phyloP scores from a whole-genome alignment of 2,888 invertebrate species.

The Oasisia sp. region DNA sequence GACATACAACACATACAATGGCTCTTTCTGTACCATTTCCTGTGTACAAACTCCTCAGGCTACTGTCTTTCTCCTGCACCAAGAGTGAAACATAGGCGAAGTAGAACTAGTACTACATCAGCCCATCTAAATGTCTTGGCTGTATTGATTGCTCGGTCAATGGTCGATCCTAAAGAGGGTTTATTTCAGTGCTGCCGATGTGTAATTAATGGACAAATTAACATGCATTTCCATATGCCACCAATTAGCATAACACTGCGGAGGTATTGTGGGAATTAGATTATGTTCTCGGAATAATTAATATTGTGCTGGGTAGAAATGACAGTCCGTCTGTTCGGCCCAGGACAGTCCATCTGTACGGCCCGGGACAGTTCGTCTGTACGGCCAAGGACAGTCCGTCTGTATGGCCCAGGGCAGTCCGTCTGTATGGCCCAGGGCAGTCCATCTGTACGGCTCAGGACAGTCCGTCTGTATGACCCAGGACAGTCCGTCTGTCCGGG shows the following conservation, averaged over 20 bases:
- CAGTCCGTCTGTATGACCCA: not conserved
- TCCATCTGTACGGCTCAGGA: not conserved
- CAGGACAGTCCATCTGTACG: not conserved
- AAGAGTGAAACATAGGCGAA: not conserved
- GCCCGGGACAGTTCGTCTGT: not conserved
- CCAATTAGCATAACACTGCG: constrained; percentile 6
- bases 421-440: too few species aligned
- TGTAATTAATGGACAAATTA: constrained; percentile 17
- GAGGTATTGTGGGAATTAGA: not conserved
- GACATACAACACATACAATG: not conserved
- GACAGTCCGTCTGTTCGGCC: not conserved
- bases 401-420: not conserved
- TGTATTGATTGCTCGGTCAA: not conserved
- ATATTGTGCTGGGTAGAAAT: not conserved
- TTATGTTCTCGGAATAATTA: not conserved
- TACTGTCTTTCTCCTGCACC: not conserved
- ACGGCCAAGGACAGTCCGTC: not conserved
- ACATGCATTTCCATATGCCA: not conserved
- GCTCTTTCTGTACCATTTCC: not conserved
- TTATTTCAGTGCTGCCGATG: not conserved
- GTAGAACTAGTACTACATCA: not conserved
- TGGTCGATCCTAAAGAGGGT: constrained; percentile 4
- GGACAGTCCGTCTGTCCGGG: too few species aligned
- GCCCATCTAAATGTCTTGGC: not conserved
- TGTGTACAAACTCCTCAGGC: not conserved